Percentiles rank a stretch among this genome's conserved stretches.
Conservation (phyloP, 2,888 invertebrate species). For the Empis livida region DNA sequence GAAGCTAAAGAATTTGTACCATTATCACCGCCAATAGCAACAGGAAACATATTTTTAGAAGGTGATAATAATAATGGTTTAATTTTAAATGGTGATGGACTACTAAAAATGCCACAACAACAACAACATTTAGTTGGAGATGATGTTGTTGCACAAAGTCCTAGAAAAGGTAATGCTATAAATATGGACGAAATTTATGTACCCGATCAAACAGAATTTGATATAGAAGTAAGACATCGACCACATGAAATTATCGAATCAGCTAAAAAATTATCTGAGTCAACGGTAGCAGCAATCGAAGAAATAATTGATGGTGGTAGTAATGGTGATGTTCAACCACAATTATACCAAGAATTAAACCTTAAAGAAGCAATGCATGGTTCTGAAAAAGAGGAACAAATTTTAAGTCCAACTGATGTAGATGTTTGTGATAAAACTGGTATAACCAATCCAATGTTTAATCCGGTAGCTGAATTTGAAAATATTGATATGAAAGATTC, state of each 20-base stretch:
- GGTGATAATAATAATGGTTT: neutral
- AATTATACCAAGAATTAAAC: slow-evolving; percentile 16
- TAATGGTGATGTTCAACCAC: slow-evolving; percentile 2
- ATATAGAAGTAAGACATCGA: slow-evolving; percentile 27
- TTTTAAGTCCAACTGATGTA: neutral
- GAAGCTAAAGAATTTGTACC: slow-evolving; percentile 79
- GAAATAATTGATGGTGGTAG: slow-evolving; percentile 15
- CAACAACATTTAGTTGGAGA: slow-evolving; percentile 20
- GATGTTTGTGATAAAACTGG: neutral
- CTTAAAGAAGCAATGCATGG: slow-evolving; percentile 20
- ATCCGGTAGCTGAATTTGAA: neutral
- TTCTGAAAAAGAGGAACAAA: slow-evolving; percentile 18
- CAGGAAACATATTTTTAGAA: slow-evolving; percentile 6
- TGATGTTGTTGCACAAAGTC: slow-evolving; percentile 53
- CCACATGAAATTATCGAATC: slow-evolving; percentile 24
- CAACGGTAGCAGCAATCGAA: slow-evolving; percentile 14
- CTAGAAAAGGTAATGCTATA: slow-evolving; percentile 45
- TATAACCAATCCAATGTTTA: neutral
- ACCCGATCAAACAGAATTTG: slow-evolving; percentile 30
- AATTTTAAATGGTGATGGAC: neutral
- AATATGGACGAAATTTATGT: slow-evolving; percentile 30
- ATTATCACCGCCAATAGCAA: slow-evolving; percentile 39
- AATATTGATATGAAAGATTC: slow-evolving; percentile 26
- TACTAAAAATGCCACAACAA: neutral
- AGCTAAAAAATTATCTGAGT: neutral